These are phyloP conservation scores for Acronicta aceris DNA, from an alignment of 2,888 invertebrate genomes.

Conservation along the genomic window DNA sequence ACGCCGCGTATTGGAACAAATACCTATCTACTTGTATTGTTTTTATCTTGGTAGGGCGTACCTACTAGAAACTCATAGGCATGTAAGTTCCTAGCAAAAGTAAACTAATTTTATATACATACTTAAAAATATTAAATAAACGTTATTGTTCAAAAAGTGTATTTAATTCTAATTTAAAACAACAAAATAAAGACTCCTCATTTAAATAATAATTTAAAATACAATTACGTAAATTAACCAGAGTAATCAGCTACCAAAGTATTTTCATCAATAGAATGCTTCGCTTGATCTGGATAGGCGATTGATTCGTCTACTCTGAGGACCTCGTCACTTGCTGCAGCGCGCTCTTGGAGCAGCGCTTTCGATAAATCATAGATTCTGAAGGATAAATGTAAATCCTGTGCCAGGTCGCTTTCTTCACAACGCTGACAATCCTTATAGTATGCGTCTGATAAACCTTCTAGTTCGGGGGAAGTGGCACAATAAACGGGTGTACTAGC, in stretches of 20 bases:
- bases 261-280: conserved; percentile 56
- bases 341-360: conserved; percentile 67
- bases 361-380: conserved; percentile 72
- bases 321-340: conserved; percentile 36
- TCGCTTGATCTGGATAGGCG: conserved; percentile 35
- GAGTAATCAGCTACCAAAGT: conserved; percentile 63
- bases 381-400: conserved; percentile 76
- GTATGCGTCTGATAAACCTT: conserved; percentile 94
- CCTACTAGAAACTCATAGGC: conserved; percentile 19
- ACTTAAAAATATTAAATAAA: conserved; percentile 30
- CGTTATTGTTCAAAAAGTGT: conserved; percentile 26
- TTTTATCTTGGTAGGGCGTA: background rate
- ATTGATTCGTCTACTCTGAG: conserved; percentile 19
- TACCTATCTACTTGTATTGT: no score
- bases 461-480: conserved; percentile 94
- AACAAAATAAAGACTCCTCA: conserved; percentile 8
- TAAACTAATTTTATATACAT: conserved; percentile 22
- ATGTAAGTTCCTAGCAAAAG: background rate
- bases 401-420: conserved; percentile 75
- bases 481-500: conserved; percentile 96
- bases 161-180: conserved; percentile 39
- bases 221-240: conserved; percentile 30
- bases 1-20: no score
- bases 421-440: conserved; percentile 96
- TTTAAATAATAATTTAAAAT: conserved; percentile 19